Evolutionary conservation across 2,113 vertebrate species (phyloP).

Genomic region (Chrysemys picta): DNA sequence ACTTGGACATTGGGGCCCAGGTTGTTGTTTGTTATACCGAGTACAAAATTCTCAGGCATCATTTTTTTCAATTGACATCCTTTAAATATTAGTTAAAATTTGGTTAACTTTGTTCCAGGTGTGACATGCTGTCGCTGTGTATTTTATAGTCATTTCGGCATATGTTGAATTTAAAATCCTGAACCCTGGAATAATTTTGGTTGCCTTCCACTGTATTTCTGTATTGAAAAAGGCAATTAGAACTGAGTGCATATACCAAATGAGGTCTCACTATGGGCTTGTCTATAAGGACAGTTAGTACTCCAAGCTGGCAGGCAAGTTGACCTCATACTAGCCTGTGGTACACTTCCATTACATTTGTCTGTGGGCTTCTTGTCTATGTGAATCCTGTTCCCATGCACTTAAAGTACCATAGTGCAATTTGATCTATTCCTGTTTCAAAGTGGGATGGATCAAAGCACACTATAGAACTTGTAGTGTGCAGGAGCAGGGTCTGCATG

Average conservation of each 20-base stretch:
- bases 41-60: neutral
- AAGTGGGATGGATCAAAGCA: neutral
- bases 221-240: neutral
- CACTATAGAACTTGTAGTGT: neutral
- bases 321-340: neutral
- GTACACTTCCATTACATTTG: neutral
- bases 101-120: neutral
- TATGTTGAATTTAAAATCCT: neutral
- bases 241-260: neutral
- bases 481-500: neutral
- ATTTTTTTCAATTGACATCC: neutral
- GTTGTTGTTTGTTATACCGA: neutral
- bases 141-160: neutral
- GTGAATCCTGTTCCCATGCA: neutral
- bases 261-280: neutral
- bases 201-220: neutral
- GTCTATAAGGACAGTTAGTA: neutral
- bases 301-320: neutral
- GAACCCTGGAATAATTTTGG: neutral
- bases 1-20: neutral
- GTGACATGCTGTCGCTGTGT: neutral
- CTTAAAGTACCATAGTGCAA: neutral
- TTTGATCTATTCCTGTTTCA: neutral
- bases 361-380: neutral
- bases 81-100: neutral